phyloP scores from a whole-genome alignment of 2,797 vertebrate genomes.

The Denticeps clupeoides region DNA sequence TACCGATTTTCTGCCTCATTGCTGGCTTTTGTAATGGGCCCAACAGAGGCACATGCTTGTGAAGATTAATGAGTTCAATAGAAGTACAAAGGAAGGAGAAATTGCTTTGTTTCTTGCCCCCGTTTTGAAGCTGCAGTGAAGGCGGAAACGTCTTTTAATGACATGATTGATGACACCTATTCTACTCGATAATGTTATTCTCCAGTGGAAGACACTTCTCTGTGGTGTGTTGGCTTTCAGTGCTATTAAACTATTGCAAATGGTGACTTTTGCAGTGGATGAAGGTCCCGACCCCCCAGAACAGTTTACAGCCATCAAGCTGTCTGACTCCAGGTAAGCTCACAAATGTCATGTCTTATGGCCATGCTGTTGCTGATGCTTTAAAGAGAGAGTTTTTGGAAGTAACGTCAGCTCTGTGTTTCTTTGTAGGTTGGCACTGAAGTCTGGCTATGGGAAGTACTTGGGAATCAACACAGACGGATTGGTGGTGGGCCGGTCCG shows the following conservation, averaged over 20 bases:
- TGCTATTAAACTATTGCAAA: too few relatives aligned
- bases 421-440: slow-evolving; percentile 75
- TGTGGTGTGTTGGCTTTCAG: too few relatives aligned
- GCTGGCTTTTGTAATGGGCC: not conserved
- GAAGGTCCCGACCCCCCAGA: slow-evolving; percentile 90
- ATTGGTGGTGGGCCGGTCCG: slow-evolving; percentile 84
- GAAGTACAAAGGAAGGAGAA: not conserved
- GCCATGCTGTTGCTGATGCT: not conserved
- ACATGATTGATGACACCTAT: not conserved
- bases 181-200: not conserved
- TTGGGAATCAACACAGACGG: slow-evolving; percentile 88
- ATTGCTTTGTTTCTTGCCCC: not conserved
- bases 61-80: not conserved
- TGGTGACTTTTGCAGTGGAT: slow-evolving; percentile 59
- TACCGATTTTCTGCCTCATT: not conserved
- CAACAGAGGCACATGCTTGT: not conserved
- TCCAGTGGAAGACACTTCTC: not conserved
- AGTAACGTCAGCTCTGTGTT: not conserved
- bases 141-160: too few relatives aligned
- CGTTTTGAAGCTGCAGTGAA: not conserved
- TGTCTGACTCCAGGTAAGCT: slow-evolving; percentile 81
- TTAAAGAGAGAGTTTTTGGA: not conserved
- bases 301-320: slow-evolving; percentile 87
- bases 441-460: slow-evolving; percentile 96
- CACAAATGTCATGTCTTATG: not conserved